Evolutionary conservation across 2,797 vertebrate species (phyloP), one percentile per base, ranked within the genome.

Genomic region (Coccyzus lansbergi): DNA sequence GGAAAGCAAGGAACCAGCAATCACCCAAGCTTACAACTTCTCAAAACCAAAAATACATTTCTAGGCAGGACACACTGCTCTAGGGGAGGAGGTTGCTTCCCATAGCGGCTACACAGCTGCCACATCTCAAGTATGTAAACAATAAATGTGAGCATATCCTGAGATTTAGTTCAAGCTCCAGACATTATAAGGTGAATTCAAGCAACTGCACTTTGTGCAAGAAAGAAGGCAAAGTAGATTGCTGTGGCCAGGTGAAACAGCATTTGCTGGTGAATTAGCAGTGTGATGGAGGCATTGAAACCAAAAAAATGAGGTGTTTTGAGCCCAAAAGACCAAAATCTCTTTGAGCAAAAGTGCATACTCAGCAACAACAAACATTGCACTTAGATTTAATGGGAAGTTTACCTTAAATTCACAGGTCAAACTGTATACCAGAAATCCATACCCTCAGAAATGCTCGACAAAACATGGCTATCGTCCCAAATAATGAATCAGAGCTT

Each of bases 341-440:
- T 86, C 31, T 64, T 71, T 55, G 22, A 3, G 2, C 10, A 81
- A 69, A 86, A 93, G 58, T 15, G 7, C 20, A 51, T 33, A 48
- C 2, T 62, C 29, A 40, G n/a, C 0, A 2, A 33, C 40, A 80
- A 31, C 26, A 63, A 83, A n/a, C 26, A 64, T 6, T 1, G 0
- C 19, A 12, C 4, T 88, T 15, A 42, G 5, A 8, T 34, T 38
- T 75, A 59, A 59, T 42, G 22, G 34, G 44, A 81, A 68, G 14
- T 72, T 59, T 76, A 69, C 18, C 51, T 21, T n/a, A 13, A 13
- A 52, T 52, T 67, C 55, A 74, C 59, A 88, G 55, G 67, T 72
- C 28, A 79, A 76, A 65, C 9, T 34, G 2, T 40, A 7, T 17
- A 38, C 16, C 18, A 86, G 81, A 94, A 91, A 76, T 72, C 36